Evolutionary conservation across 1,140 invertebrate genomes (phyloP).

Genomic region (Drosophila prosaltans): DNA sequence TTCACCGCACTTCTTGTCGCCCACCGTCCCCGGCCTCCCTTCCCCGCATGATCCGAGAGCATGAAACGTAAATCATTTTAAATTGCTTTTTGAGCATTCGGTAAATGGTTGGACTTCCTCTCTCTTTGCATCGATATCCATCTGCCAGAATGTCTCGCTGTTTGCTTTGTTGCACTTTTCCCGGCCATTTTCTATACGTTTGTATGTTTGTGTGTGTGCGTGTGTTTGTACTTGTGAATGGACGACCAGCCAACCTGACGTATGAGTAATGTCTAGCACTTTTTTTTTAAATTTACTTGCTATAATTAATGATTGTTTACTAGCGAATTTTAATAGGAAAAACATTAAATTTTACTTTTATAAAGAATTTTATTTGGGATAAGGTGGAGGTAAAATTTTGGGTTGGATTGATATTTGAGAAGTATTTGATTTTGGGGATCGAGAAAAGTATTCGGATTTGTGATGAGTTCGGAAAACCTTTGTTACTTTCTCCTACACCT

Average conservation of each 20-base stretch:
- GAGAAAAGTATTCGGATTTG: too few species aligned
- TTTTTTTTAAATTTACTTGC: constrained; percentile 7
- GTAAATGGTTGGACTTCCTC: constrained; percentile 49
- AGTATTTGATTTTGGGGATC: too few species aligned
- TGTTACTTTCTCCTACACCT: too few species aligned
- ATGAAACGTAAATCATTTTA: constrained; percentile 72
- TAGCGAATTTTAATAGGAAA: neutral
- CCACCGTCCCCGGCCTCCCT: neutral
- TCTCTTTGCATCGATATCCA: constrained; percentile 30
- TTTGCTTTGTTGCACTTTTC: constrained; percentile 31
- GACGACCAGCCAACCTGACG: constrained; percentile 3
- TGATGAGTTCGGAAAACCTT: too few species aligned
- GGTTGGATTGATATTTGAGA: too few species aligned
- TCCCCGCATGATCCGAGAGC: neutral
- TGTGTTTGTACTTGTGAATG: constrained; percentile 1
- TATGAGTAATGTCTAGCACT: constrained; percentile 33
- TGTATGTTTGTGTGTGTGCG: neutral
- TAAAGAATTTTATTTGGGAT: neutral
- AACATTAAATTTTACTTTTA: too few species aligned
- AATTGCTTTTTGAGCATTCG: constrained; percentile 75
- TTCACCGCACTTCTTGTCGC: constrained; percentile 9
- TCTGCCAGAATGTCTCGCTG: constrained; percentile 28
- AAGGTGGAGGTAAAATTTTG: too few species aligned
- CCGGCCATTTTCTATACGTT: neutral
- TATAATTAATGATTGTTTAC: constrained; percentile 2